Evolutionary conservation across 2,888 invertebrate species (phyloP).

Genomic region (Sphecodes monilicornis): DNA sequence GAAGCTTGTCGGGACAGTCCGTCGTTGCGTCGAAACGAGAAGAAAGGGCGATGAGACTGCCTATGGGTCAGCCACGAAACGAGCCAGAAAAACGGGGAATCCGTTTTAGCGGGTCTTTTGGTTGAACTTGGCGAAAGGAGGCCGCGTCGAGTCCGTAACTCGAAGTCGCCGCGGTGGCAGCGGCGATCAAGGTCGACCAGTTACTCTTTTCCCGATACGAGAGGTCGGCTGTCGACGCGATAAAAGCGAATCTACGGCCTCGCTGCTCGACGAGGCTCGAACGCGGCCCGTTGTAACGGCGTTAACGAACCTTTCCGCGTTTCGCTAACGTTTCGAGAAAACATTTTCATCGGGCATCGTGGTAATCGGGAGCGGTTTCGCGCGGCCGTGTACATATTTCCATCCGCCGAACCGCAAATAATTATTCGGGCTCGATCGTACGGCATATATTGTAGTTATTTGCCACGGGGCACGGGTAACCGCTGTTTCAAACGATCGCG

Average conservation of each 20-base stretch:
- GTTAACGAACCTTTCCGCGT: background rate
- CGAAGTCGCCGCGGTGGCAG: background rate
- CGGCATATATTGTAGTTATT: slow-evolving; percentile 7
- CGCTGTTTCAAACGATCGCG: slow-evolving; percentile 22
- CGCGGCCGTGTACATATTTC: background rate
- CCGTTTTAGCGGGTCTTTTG: background rate
- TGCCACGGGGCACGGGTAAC: background rate
- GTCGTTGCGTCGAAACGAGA: background rate
- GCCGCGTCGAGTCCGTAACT: background rate
- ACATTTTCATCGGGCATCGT: background rate
- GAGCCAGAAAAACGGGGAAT: background rate
- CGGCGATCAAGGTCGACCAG: slow-evolving; percentile 30
- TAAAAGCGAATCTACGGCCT: slow-evolving; percentile 37
- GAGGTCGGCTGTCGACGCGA: slow-evolving; percentile 38
- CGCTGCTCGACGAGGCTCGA: slow-evolving; percentile 37
- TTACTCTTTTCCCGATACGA: slow-evolving; percentile 13
- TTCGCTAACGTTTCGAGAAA: background rate
- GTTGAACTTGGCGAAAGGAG: background rate
- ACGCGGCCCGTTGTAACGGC: slow-evolving; percentile 23
- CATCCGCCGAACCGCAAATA: slow-evolving; percentile 17
- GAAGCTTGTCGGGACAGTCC: background rate
- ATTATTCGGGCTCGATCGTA: slow-evolving; percentile 14
- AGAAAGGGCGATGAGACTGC: background rate
- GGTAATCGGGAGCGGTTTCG: background rate
- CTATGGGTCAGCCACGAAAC: background rate